Evolutionary conservation across 2,888 invertebrate species (phyloP).

Genomic region (Siphlonurus alternatus): DNA sequence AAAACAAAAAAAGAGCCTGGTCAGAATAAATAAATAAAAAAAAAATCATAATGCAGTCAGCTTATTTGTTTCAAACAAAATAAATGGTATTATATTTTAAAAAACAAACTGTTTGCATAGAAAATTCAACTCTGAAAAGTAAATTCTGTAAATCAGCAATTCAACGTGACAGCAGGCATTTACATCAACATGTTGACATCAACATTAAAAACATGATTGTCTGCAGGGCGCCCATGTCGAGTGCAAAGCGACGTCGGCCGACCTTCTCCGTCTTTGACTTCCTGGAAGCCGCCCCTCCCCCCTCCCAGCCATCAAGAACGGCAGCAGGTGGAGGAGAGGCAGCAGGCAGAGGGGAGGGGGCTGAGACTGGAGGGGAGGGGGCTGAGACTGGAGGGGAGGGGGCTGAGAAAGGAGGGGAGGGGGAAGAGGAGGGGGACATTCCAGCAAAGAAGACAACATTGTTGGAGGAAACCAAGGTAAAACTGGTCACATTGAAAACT

Average conservation of each 20-base stretch:
- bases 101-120: too few species aligned
- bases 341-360: neutral
- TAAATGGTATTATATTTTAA: too few species aligned
- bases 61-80: too few species aligned
- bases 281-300: slow-evolving; percentile 31
- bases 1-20: too few species aligned
- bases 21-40: too few species aligned
- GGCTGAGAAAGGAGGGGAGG: neutral
- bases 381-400: neutral
- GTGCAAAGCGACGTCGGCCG: slow-evolving; percentile 44
- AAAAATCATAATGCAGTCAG: too few species aligned
- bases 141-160: too few species aligned
- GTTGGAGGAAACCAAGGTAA: neutral
- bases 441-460: neutral
- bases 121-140: too few species aligned
- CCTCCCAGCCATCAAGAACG: slow-evolving; percentile 20
- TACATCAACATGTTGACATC: too few species aligned
- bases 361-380: neutral
- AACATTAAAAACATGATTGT: too few species aligned
- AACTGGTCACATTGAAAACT: too few species aligned
- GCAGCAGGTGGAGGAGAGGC: slow-evolving; percentile 20
- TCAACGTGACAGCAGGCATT: too few species aligned
- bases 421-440: neutral
- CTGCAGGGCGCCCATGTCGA: slow-evolving; percentile 21
- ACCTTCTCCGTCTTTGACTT: slow-evolving; percentile 64